A percentile compares a stretch with the other conserved stretches of the same genome.
Evolutionary conservation across 2,888 invertebrate genomes (phyloP).

Genomic region (Stenichneumon culpator): DNA sequence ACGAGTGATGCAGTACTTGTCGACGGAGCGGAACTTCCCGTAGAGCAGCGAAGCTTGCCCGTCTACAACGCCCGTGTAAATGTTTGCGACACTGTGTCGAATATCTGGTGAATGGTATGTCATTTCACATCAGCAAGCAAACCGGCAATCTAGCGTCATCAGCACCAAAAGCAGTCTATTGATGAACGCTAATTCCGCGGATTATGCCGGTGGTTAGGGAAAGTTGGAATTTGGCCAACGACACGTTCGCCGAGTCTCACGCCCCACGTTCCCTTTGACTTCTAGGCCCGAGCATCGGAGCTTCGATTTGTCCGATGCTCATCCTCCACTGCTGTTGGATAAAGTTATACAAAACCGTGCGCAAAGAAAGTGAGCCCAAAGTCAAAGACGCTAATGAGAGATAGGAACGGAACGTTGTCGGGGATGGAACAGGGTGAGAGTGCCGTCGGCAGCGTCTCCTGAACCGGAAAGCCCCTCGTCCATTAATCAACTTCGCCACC

Average conservation of each 20-base stretch:
- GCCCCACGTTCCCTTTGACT: neutral
- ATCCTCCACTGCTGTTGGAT: neutral
- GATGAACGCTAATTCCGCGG: constrained; percentile 25
- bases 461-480: constrained; percentile 41
- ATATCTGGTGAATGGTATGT: constrained; percentile 21
- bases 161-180: constrained; percentile 34
- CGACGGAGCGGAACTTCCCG: neutral
- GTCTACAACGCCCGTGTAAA: constrained; percentile 10
- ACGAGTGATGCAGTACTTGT: neutral
- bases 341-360: neutral
- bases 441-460: constrained; percentile 56
- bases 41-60: neutral
- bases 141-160: constrained; percentile 38
- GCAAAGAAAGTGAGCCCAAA: constrained; percentile 5
- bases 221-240: constrained; percentile 55
- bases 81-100: constrained; percentile 30
- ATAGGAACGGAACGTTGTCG: constrained; percentile 4
- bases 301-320: constrained; percentile 25
- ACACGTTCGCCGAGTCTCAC: constrained; percentile 32
- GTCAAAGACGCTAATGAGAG: constrained; percentile 58
- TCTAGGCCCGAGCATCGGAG: neutral
- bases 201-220: constrained; percentile 26
- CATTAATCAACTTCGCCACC: constrained; percentile 59
- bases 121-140: constrained; percentile 5
- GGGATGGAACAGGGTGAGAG: constrained; percentile 37